Base-by-base conservation (phyloP, 2,888 invertebrate genomes). In the Eudemis profundana region DNA sequence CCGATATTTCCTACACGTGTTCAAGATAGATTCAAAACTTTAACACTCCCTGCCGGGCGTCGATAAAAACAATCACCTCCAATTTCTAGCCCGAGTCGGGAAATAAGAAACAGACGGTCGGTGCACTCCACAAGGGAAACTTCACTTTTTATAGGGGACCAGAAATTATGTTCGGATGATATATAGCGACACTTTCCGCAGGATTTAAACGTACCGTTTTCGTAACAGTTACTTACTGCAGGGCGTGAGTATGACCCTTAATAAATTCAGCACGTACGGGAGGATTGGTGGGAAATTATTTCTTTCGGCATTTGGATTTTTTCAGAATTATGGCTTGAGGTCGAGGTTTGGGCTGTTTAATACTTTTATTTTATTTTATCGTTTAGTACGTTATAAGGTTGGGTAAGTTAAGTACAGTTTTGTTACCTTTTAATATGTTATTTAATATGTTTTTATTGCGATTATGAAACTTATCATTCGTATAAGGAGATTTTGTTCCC, bases 1-100 rank as follows among this genome's bases (percentile, higher is more conserved):
- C 61, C 53, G 51, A 65, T 72, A 73, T 82, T 82, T 72, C 70
- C 70, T 74, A 84, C 88, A 86, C 84, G 79, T 89, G 88, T 84
- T 82, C 74, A 79, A 76, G 74, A 83, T 78, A 79, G 82, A 84
- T 84, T 82, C 77, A 83, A 89, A 65, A 86, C 78, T 85, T 85
- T 79, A 77, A 81, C 81, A 74, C 74, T 72, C 75, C 77, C 74
- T 78, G 70, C 73, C 68, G 72, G 71, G 69, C 68, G 74, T 79
- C 85, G 78, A 89, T 89, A 90, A 91, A 90, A 90, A 89, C 89
- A 90, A 89, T 90, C 85, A 85, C 83, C 80, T 87, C 77, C 83
- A 78, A 81, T 81, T n/a, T 78, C 77, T 74, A 75, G 71, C 70
- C 72, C 70, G 73, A 74, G 74, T 74, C 72, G 74, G 81, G 85